Evolutionary conservation across 2,113 vertebrate genomes (phyloP), one percentile per base, ranked within the genome.

Genomic region (Mormoops blainvillei): DNA sequence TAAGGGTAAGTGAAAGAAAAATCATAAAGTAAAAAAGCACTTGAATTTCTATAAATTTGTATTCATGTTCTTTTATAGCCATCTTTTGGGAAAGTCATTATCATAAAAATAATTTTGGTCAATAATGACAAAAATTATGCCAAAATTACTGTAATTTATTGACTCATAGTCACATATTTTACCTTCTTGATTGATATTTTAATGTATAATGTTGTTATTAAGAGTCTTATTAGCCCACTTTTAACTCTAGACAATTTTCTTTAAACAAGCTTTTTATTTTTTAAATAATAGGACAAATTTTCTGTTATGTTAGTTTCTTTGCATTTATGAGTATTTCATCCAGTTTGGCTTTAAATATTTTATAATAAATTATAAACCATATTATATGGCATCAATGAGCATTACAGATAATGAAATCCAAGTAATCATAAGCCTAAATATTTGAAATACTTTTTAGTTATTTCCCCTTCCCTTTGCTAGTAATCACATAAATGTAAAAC

Each of bases 61-160:
- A 65, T 88, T 76, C 43, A 84, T 83, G 61, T 91, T 65, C 58
- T 91, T 95, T 74, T 38, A 91, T 13, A 70, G 48, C 22, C 28
- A 33, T 31, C 58, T 88, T 81, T 85, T 77, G 73, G 91, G 26
- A 87, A 89, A 28, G 11, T 80, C 13, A 87, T 97, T 96, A 96
- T 10, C 93, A 97, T 94, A 92, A 97, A 91, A 91, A 94, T 91
- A 96, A 67, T 48, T 91, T 87, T 54, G 18, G 41, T 82, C 54
- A 89, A 83, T 93, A 90, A 77, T 87, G 81, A 65, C 19, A 81
- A 89, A 91, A 82, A 63, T 58, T 85, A 28, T 61, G 22, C 33
- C 54, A 45, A 96, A 58, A 71, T 80, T 38, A 88, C 63, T 82
- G 83, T 71, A 83, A 82, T 2, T 88, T 58, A 89, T 12, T 80